Evolutionary conservation across 2,113 vertebrate genomes (phyloP), one percentile per base, ranked within the genome.

Genomic region (Ammodytes marinus): DNA sequence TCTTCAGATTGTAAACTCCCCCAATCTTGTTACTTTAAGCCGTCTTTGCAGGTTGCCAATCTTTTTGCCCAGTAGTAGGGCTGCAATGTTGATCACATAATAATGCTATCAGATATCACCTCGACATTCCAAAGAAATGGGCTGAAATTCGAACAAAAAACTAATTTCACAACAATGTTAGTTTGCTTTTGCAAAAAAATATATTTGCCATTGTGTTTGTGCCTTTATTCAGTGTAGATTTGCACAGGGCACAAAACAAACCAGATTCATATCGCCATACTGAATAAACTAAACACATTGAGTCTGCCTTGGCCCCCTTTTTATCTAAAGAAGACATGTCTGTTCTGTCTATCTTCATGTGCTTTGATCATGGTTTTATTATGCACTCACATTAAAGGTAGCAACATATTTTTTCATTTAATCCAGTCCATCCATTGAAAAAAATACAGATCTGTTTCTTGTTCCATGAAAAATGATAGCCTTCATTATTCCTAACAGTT

Each of bases 1-100:
- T 89, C 70, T 64, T 91, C 77, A 82, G 61, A 87, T 91, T 27
- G 71, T 87, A 88, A 93, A 92, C 77, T 92, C 92, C 81, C 84
- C 64, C 90, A 94, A 94, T 95, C 93, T 89, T 91, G 92, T 95
- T 95, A 94, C 86, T 84, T 65, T 94, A 95, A 95, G 89, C 92
- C 92, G 86, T 75, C 90, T 93, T 94, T 86, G 69, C 69, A 71
- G 71, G 72, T 70, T 89, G 83, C 79, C 86, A 84, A 77, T 74
- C 83, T 46, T 66, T 64, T 63, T 80, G 53, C 64, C 79, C 19
- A 74, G 82, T 55, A 67, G 63, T 15, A 52, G 49, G 4, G 39
- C 53, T 54, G n/a, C 9, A 15, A 39, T 42, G 47, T 52, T 59
- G 64, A 49, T 64, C 37, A 63, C 14, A 0, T 68, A 13, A 53